These are phyloP conservation scores for Halcyon chelicuti DNA, from an alignment of 2,797 vertebrate genomes.

Conservation along the genomic window DNA sequence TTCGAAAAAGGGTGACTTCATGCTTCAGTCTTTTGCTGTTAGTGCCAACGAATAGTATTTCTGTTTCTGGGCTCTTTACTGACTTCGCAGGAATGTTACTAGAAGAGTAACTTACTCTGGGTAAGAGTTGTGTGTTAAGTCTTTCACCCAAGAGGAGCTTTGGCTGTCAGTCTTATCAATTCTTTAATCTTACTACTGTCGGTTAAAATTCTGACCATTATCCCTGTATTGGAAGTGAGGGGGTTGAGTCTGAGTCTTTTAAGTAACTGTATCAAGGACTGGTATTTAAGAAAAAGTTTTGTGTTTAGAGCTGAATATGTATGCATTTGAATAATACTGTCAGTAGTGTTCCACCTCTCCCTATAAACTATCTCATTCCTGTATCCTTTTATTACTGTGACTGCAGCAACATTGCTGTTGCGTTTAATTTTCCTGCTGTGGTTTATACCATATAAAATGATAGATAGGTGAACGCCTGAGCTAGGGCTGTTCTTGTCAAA, in stretches of 20 bases:
- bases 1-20: not conserved
- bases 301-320: not conserved
- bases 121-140: not conserved
- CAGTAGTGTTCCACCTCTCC: not conserved
- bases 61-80: not conserved
- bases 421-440: not conserved
- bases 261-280: not conserved
- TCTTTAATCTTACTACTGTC: not conserved
- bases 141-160: not conserved
- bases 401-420: not conserved
- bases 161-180: not conserved
- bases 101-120: not conserved
- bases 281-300: not conserved
- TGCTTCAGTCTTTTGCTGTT: not conserved
- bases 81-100: not conserved
- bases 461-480: not conserved
- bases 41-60: fast-evolving
- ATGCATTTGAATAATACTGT: not conserved
- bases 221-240: not conserved
- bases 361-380: not conserved
- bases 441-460: not conserved
- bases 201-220: not conserved
- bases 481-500: not conserved
- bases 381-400: not conserved
- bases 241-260: not conserved